Conservation (phyloP, 1,140 invertebrate genomes). For the Asobara japonica region DNA sequence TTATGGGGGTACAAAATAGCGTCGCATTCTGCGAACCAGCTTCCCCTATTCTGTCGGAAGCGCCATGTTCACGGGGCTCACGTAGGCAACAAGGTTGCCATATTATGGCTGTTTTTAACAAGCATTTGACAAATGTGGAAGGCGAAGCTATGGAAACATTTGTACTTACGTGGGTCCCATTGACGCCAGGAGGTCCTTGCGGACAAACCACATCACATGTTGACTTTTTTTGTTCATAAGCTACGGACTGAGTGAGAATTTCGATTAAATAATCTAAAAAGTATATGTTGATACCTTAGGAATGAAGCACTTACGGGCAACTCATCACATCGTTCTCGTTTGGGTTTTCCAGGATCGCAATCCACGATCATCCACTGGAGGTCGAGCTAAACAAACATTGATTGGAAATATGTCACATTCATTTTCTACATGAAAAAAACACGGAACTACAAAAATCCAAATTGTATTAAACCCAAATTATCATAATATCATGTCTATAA, state of each 20-base stretch:
- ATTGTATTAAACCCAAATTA: too few species aligned
- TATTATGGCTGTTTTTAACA: too few species aligned
- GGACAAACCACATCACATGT: conserved; percentile 68
- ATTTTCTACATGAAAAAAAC: neutral
- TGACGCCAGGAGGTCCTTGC: conserved; percentile 70
- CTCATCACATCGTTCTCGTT: conserved; percentile 78
- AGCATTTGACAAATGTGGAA: too few species aligned
- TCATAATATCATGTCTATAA: too few species aligned
- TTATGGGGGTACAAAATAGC: too few species aligned
- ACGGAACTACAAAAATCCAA: neutral
- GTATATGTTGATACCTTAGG: neutral
- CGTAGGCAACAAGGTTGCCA: too few species aligned
- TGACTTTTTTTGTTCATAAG: conserved; percentile 32
- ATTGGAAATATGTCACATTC: neutral
- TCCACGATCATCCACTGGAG: conserved; percentile 84
- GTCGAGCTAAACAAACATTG: conserved; percentile 71
- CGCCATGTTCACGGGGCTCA: too few species aligned
- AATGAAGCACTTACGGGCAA: conserved; percentile 67
- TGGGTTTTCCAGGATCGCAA: conserved; percentile 78
- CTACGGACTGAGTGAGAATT: conserved; percentile 30
- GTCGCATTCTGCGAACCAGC: too few species aligned
- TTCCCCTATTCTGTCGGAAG: too few species aligned
- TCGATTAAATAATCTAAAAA: neutral
- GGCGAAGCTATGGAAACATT: too few species aligned
- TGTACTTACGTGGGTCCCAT: conserved; percentile 65